A percentile compares a stretch with the other conserved stretches of the same genome.
These are phyloP conservation scores for Stomorhina lunata DNA, from an alignment of 2,888 invertebrate genomes.

Conservation along the genomic window DNA sequence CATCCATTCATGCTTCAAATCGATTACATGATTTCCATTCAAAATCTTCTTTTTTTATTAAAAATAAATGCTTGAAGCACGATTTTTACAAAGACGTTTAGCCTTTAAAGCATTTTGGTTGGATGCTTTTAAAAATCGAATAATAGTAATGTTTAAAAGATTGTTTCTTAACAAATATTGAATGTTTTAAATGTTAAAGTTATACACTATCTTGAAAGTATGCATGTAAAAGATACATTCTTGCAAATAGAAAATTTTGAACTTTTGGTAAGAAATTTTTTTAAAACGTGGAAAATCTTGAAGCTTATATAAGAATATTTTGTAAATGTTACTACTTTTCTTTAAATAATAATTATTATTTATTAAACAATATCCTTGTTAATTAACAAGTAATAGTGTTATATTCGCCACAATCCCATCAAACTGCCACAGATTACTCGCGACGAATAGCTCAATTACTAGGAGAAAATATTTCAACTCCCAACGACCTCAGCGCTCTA, in stretches of 20 bases:
- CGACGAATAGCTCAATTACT: too few relatives aligned
- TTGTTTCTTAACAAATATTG: background rate
- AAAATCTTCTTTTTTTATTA: slow-evolving; percentile 10
- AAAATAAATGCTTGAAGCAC: slow-evolving; percentile 50
- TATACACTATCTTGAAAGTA: background rate
- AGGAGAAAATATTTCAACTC: too few relatives aligned
- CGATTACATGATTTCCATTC: slow-evolving; percentile 60
- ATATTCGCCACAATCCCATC: too few relatives aligned
- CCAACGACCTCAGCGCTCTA: too few relatives aligned
- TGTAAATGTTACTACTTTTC: too few relatives aligned
- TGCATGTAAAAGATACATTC: background rate
- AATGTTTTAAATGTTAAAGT: slow-evolving; percentile 20
- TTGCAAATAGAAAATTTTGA: background rate
- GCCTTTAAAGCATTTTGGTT: background rate
- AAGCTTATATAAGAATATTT: too few relatives aligned
- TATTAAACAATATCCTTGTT: too few relatives aligned
- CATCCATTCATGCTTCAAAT: slow-evolving; percentile 50
- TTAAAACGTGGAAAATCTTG: background rate
- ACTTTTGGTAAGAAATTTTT: too few relatives aligned
- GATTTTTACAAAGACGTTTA: slow-evolving; percentile 39
- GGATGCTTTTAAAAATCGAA: slow-evolving; percentile 27
- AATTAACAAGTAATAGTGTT: too few relatives aligned
- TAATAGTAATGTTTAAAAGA: background rate
- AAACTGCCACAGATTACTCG: too few relatives aligned
- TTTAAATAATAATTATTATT: too few relatives aligned